These are phyloP conservation scores for Mayetiola destructor DNA, from an alignment of 2,888 invertebrate genomes.

Conservation along the genomic window DNA sequence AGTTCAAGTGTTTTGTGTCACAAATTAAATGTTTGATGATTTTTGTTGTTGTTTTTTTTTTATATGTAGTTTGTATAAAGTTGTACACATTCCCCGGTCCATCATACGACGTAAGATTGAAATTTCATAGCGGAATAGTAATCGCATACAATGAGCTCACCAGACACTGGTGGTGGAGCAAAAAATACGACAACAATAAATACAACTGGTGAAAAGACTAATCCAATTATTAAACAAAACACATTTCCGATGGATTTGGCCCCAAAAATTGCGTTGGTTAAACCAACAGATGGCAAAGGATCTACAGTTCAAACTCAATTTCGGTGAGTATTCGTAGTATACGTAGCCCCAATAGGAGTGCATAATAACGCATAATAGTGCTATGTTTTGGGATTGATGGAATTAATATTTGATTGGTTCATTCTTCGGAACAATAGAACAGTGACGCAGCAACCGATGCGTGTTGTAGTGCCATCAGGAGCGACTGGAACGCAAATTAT, in stretches of 20 bases:
- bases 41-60: too few relatives aligned
- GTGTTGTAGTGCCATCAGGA: conserved; percentile 16
- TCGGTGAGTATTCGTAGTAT: conserved; percentile 15
- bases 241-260: conserved; percentile 35
- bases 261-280: conserved; percentile 37
- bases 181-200: neutral
- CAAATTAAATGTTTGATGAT: too few relatives aligned
- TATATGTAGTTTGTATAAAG: too few relatives aligned
- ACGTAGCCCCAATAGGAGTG: too few relatives aligned
- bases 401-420: neutral
- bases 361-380: too few relatives aligned
- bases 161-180: conserved; percentile 1
- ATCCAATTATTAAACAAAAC: conserved; percentile 12
- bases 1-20: too few relatives aligned
- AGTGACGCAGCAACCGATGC: conserved; percentile 13
- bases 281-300: conserved; percentile 33
- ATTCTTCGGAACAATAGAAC: neutral
- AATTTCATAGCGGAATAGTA: too few relatives aligned
- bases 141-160: neutral
- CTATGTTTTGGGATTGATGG: neutral
- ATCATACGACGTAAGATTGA: too few relatives aligned
- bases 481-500: conserved; percentile 30
- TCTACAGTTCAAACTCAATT: conserved; percentile 16
- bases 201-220: neutral
- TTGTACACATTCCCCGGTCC: too few relatives aligned